Evolutionary conservation across 2,113 vertebrate genomes (phyloP), one percentile per base, ranked within the genome.

Genomic region (Oncorhynchus clarkii): DNA sequence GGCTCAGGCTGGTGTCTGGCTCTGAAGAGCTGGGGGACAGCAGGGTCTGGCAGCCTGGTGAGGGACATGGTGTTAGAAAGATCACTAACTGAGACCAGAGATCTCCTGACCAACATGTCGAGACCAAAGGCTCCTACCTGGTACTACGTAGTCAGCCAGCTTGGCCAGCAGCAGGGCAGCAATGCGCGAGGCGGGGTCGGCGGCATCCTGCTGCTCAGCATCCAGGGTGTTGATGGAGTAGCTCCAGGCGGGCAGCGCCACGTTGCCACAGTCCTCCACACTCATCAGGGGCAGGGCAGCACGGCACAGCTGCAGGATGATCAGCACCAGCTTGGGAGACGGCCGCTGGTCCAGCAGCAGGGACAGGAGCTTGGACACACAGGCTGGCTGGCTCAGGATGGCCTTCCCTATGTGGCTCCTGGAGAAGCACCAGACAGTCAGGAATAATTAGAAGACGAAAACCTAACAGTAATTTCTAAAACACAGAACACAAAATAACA

Each of bases 391-490:
- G 88, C 98, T 99, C 70, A 99, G 92, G 89, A 99, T 99, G 51
- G 98, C 96, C 92, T 99, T 99, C 2, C 98, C 98, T 77, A 99
- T 99, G 90, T 99, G 96, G 75, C 98, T 99, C 94, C 98, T 99
- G 87, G 18, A 78, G 78, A 2, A 80, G 6, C 80, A 81, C 11
- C 2, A 51, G 16, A 6, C 11, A 22, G 14, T 45, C 39, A 45
- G 8, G 39, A 45, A 70, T 45, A 2, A 7, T n/a, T 39, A 39
- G 39, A 39, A 39, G 2, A 67, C 29, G 1, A 34, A 18, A 39
- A 20, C 7, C 5, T 14, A 45, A 3, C 51, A 18, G 3, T 54
- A 2, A 76, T 45, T 45, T 45, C 39, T 45, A 45, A 45, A 45
- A 45, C 39, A 12, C 39, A 45, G 39, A 11, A 45, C 39, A 45